These are phyloP conservation scores for Micronycteris hirsuta DNA, from an alignment of 2,113 vertebrate species.

Conservation along the genomic window DNA sequence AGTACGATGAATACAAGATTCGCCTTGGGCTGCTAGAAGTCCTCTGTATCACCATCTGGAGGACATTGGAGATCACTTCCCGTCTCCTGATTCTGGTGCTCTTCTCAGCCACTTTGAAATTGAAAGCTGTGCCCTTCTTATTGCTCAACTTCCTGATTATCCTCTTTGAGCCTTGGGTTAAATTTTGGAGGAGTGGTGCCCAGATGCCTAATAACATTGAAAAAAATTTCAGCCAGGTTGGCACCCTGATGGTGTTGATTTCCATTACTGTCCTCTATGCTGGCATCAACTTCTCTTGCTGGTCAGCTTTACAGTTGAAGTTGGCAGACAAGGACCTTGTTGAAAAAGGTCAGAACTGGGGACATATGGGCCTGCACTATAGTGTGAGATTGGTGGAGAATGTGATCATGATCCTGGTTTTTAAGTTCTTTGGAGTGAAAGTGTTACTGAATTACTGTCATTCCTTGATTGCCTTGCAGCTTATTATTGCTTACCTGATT, in stretches of 20 bases:
- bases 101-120: slow-evolving; percentile 91
- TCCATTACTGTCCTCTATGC: slow-evolving; percentile 93
- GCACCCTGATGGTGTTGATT: slow-evolving; percentile 89
- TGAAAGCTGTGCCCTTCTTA: slow-evolving; percentile 89
- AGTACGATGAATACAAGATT: slow-evolving; percentile 96
- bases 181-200: slow-evolving; percentile 89
- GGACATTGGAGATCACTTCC: slow-evolving; percentile 93
- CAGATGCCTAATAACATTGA: slow-evolving; percentile 89
- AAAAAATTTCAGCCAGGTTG: slow-evolving; percentile 92
- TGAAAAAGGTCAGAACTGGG: slow-evolving; percentile 92
- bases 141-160: slow-evolving; percentile 89
- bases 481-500: slow-evolving; percentile 90
- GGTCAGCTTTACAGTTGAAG: slow-evolving; percentile 95
- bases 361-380: slow-evolving; percentile 87
- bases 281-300: slow-evolving; percentile 97
- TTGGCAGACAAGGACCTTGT: slow-evolving; percentile 91
- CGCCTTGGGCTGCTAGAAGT: slow-evolving; percentile 85
- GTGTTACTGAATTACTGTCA: slow-evolving; percentile 92
- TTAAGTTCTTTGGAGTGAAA: slow-evolving; percentile 89
- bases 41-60: slow-evolving; percentile 92
- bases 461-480: slow-evolving; percentile 89
- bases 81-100: slow-evolving; percentile 92
- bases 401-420: slow-evolving; percentile 82
- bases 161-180: slow-evolving; percentile 93
- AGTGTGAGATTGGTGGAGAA: slow-evolving; percentile 88